Evolutionary conservation across 2,113 vertebrate genomes (phyloP).

Genomic region (Phasianus colchicus): DNA sequence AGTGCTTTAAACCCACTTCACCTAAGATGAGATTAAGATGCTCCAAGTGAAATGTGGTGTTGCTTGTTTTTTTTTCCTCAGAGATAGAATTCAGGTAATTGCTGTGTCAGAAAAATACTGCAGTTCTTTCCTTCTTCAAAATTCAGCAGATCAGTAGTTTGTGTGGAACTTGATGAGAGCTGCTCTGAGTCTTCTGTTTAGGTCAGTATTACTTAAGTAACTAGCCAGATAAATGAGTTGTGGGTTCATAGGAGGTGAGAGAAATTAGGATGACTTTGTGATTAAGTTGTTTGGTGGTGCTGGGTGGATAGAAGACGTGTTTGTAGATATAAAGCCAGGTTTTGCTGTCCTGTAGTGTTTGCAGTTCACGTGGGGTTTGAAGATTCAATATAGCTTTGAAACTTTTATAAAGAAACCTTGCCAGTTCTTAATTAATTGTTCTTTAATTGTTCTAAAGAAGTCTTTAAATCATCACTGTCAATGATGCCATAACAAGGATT

Average conservation of each 20-base stretch:
- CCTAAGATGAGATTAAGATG: background rate
- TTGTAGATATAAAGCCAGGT: background rate
- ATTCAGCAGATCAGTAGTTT: background rate
- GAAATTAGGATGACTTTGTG: background rate
- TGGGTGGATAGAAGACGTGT: accelerated
- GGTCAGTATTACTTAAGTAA: background rate
- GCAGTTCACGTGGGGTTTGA: background rate
- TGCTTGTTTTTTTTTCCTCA: background rate
- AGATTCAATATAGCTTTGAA: background rate
- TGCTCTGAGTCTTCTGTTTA: background rate
- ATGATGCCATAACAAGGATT: background rate
- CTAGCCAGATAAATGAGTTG: background rate
- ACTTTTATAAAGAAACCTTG: background rate
- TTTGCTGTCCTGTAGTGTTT: background rate
- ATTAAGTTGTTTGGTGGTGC: background rate
- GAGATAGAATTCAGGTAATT: background rate
- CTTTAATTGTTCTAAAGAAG: background rate
- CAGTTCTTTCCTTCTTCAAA: background rate
- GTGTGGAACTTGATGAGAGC: background rate
- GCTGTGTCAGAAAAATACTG: background rate
- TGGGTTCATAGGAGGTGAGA: background rate
- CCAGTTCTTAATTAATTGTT: background rate
- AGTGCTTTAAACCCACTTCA: background rate
- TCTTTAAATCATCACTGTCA: background rate
- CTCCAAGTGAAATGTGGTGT: background rate